Conservation (phyloP, 2,113 vertebrate species). For the Octodon degus region DNA sequence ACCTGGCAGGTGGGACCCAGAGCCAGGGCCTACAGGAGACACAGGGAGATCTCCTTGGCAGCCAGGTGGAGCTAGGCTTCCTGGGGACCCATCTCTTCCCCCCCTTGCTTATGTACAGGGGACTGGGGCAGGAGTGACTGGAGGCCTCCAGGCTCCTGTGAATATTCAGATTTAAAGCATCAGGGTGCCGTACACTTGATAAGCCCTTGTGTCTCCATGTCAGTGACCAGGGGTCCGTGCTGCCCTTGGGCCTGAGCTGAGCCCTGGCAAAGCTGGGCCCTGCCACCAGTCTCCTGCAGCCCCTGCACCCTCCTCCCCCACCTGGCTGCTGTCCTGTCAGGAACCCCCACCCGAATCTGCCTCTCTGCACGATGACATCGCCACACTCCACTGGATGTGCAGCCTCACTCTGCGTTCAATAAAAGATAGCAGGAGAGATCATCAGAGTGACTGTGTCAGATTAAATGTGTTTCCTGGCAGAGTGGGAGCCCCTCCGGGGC, state of each 20-base stretch:
- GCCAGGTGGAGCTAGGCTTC: background rate
- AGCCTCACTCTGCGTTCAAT: constrained; percentile 86
- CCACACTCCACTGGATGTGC: constrained; percentile 77
- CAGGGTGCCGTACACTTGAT: background rate
- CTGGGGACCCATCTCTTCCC: background rate
- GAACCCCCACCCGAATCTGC: constrained; percentile 59
- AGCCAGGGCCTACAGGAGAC: background rate
- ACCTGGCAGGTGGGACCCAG: no score
- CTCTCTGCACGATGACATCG: constrained; percentile 69
- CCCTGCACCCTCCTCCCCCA: no score
- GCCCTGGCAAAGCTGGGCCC: background rate
- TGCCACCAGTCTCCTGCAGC: background rate
- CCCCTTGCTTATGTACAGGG: background rate
- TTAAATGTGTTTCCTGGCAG: constrained; percentile 89
- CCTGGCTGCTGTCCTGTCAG: background rate
- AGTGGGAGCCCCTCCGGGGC: constrained; percentile 87
- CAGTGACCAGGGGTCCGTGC: background rate
- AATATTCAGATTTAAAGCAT: no score
- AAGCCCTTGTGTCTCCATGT: background rate
- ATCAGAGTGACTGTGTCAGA: constrained; percentile 89
- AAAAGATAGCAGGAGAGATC: constrained; percentile 89
- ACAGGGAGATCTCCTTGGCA: background rate
- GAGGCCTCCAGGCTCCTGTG: background rate
- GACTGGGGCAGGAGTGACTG: background rate
- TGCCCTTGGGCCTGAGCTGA: background rate